Percentiles rank a stretch among this genome's conserved stretches.
Conservation (phyloP, 2,113 vertebrate genomes). For the Pao palembangensis region DNA sequence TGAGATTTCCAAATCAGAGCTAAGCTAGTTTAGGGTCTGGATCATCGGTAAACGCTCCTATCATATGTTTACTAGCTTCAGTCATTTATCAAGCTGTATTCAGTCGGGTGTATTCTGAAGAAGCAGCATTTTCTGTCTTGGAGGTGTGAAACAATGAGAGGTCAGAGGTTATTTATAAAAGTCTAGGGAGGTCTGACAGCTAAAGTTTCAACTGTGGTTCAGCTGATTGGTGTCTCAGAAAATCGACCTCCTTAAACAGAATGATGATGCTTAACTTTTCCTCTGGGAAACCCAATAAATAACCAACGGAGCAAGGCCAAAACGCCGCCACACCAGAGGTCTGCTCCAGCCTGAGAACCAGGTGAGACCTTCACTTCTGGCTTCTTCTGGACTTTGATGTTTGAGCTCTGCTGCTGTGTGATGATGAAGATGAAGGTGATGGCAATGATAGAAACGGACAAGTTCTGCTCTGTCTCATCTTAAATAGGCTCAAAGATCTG, state of each 20-base stretch:
- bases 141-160: constrained; percentile 31
- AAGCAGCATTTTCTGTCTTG: background rate
- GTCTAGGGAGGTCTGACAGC: constrained; percentile 33
- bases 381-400: background rate
- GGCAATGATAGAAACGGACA: too few species aligned
- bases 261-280: constrained; percentile 73
- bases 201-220: constrained; percentile 66
- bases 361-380: constrained; percentile 41
- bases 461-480: too few species aligned
- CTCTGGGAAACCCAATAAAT: constrained; percentile 85
- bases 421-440: too few species aligned
- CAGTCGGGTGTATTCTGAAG: too few species aligned
- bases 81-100: too few species aligned
- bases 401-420: background rate
- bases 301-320: constrained; percentile 69
- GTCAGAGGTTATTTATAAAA: constrained; percentile 68
- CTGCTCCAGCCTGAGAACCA: constrained; percentile 34
- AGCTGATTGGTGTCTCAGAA: constrained; percentile 85
- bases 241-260: constrained; percentile 89
- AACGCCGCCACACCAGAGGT: constrained; percentile 32
- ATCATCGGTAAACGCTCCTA: too few species aligned
- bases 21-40: too few species aligned
- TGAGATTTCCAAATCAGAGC: too few species aligned
- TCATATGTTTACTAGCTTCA: too few species aligned
- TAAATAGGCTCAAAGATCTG: too few species aligned